A percentile compares a stretch with the other conserved stretches of the same genome.
These are phyloP conservation scores for Acrocephalus arundinaceus DNA, from an alignment of 2,113 vertebrate species.

Conservation along the genomic window DNA sequence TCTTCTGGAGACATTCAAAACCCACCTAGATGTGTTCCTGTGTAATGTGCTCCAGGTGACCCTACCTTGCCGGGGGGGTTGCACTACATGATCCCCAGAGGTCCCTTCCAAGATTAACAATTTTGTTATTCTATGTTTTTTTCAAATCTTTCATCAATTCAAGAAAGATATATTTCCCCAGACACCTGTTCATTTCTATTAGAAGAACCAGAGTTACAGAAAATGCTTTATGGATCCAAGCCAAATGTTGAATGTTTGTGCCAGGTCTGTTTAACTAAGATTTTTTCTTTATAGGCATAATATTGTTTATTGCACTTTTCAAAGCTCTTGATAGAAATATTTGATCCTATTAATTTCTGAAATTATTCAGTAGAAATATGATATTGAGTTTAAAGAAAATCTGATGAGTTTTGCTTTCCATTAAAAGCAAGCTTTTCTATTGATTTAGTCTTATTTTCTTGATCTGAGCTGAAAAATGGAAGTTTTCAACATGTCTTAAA, in stretches of 20 bases:
- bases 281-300: background rate
- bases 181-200: background rate
- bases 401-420: background rate
- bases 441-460: background rate
- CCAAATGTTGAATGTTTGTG: background rate
- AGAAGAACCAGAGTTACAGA: background rate
- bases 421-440: background rate
- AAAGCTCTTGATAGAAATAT: background rate
- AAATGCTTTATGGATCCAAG: background rate
- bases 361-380: background rate
- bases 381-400: background rate
- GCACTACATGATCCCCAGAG: background rate
- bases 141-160: background rate
- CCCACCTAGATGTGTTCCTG: fast-evolving
- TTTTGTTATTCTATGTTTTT: background rate
- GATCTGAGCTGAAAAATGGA: background rate
- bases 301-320: background rate
- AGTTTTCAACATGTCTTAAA: background rate
- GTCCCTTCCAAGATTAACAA: background rate
- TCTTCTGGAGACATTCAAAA: background rate
- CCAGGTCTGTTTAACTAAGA: background rate
- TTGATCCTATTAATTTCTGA: background rate
- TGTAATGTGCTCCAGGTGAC: background rate
- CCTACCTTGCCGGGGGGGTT: background rate
- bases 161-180: background rate